These are phyloP conservation scores for Tillus elongatus DNA, from an alignment of 2,888 invertebrate genomes.

Conservation along the genomic window DNA sequence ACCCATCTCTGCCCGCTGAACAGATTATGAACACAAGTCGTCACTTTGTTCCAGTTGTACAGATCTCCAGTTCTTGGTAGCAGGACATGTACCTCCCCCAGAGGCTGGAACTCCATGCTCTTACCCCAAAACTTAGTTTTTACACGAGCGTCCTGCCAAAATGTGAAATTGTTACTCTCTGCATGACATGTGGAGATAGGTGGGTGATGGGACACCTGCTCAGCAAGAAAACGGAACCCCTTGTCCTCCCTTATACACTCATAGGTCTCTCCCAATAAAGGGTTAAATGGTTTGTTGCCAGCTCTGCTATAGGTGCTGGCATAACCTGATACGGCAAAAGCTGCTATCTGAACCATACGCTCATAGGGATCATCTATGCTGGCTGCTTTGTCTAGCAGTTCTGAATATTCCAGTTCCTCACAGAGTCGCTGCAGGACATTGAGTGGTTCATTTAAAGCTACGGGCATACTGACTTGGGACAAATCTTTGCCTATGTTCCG, in stretches of 20 bases:
- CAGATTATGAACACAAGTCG: conserved; percentile 77
- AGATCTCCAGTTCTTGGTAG: conserved; percentile 56
- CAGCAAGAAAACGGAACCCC: conserved; percentile 68
- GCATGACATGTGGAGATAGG: conserved; percentile 75
- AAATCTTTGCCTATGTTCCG: conserved; percentile 81
- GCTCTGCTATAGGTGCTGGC: conserved; percentile 63
- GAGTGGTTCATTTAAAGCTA: conserved; percentile 75
- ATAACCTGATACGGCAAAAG: conserved; percentile 75
- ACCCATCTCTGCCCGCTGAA: conserved; percentile 79
- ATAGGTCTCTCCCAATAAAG: conserved; percentile 72
- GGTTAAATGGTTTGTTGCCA: conserved; percentile 79
- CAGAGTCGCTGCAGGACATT: conserved; percentile 73
- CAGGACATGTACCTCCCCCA: conserved; percentile 58
- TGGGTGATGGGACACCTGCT: conserved; percentile 82
- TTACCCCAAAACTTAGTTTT: conserved; percentile 88
- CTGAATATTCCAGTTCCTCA: conserved; percentile 77
- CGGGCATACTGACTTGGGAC: conserved; percentile 79
- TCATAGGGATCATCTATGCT: conserved; percentile 57
- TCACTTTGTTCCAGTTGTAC: conserved; percentile 73
- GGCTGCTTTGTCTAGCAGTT: conserved; percentile 67
- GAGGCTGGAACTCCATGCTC: conserved; percentile 81
- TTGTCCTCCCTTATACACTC: conserved; percentile 70
- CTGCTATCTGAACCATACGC: conserved; percentile 66
- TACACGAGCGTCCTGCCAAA: conserved; percentile 76
- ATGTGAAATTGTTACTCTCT: conserved; percentile 63